Evolutionary conservation across 2,888 invertebrate genomes (phyloP).

Genomic region (Dasypolia templi): DNA sequence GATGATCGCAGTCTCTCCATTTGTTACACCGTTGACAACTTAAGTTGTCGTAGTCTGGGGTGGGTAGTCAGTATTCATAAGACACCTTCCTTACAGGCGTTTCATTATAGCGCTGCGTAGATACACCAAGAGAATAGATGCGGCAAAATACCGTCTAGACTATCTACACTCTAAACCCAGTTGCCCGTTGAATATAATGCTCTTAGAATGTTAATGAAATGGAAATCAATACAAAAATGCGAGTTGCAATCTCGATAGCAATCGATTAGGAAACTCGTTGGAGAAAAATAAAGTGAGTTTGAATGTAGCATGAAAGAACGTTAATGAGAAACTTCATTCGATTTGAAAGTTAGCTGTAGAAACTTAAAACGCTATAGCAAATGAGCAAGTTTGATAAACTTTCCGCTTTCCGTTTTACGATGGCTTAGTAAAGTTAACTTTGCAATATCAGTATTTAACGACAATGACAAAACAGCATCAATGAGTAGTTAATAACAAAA

Average conservation of each 20-base stretch:
- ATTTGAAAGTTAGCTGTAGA: constrained; percentile 38
- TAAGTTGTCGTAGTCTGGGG: constrained; percentile 82
- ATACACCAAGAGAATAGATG: constrained; percentile 67
- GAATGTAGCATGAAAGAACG: constrained; percentile 42
- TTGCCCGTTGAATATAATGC: constrained; percentile 62
- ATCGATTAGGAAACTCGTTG: constrained; percentile 61
- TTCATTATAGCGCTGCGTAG: constrained; percentile 70
- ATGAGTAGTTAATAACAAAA: too few relatives aligned
- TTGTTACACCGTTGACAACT: constrained; percentile 86
- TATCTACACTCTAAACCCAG: constrained; percentile 57
- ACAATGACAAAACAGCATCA: not conserved
- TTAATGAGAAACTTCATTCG: constrained; percentile 57
- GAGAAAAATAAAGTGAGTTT: constrained; percentile 55
- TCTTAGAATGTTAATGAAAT: constrained; percentile 69
- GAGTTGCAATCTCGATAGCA: constrained; percentile 50
- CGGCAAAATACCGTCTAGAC: constrained; percentile 70
- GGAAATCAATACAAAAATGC: constrained; percentile 65
- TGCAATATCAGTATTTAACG: not conserved
- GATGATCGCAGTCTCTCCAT: constrained; percentile 80
- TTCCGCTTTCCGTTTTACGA: constrained; percentile 3
- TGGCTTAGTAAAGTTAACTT: not conserved
- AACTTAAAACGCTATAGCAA: constrained; percentile 32
- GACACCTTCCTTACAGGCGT: constrained; percentile 81
- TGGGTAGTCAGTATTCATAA: constrained; percentile 87
- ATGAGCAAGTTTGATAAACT: constrained; percentile 16